Evolutionary conservation across 2,797 vertebrate species (phyloP).

Genomic region (Babyrousa celebensis): DNA sequence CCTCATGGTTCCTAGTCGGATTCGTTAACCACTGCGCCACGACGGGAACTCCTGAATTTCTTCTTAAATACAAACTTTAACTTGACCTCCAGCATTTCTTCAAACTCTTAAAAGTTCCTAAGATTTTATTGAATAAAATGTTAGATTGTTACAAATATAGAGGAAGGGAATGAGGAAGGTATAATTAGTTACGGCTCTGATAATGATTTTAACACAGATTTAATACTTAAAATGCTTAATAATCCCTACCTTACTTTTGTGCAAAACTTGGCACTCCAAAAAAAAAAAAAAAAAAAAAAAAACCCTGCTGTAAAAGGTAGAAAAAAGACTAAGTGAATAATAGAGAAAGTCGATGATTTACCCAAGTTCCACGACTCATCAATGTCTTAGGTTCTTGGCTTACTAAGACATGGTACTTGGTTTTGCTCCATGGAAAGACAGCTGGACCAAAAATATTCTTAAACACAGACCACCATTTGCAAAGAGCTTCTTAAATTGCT

Average conservation of each 20-base stretch:
- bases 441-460: constrained; percentile 13
- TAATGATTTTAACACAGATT: constrained; percentile 43
- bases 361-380: constrained; percentile 2
- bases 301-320: background rate
- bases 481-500: constrained; percentile 41
- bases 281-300: background rate
- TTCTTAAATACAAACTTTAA: constrained; percentile 59
- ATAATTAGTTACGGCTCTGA: constrained; percentile 35
- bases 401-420: background rate
- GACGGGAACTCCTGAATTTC: too few relatives aligned
- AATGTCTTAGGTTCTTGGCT: constrained; percentile 14
- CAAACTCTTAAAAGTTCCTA: constrained; percentile 41
- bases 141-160: constrained; percentile 48
- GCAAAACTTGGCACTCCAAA: background rate
- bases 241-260: constrained; percentile 54
- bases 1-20: too few relatives aligned
- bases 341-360: constrained; percentile 15
- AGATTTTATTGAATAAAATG: constrained; percentile 56
- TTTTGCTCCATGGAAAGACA: background rate
- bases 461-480: background rate
- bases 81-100: constrained; percentile 56
- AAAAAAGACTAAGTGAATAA: background rate
- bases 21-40: too few relatives aligned
- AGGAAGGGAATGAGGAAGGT: constrained; percentile 5
- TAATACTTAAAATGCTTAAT: constrained; percentile 70